phyloP scores from a whole-genome alignment of 2,797 vertebrate species.

The Anguilla obscura region DNA sequence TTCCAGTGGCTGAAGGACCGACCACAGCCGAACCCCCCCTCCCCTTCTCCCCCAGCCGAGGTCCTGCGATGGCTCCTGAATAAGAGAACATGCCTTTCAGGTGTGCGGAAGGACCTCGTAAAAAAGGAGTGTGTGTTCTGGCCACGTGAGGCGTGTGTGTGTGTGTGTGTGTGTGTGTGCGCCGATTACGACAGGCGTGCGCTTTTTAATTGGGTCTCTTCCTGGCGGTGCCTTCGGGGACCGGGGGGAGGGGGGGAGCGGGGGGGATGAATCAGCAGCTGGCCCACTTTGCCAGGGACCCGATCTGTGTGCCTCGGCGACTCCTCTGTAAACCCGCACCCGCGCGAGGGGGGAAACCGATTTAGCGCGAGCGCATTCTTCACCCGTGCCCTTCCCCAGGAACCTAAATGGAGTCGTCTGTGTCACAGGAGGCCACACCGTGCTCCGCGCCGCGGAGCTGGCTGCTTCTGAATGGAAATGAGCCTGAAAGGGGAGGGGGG shows the following conservation, averaged over 20 bases:
- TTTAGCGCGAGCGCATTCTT: slow-evolving; percentile 2
- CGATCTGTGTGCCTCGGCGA: slow-evolving; percentile 65
- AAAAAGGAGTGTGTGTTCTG: slow-evolving; percentile 59
- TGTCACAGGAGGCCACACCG: not conserved
- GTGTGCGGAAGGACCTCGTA: slow-evolving; percentile 44
- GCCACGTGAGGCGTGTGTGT: slow-evolving; percentile 58
- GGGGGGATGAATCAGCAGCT: slow-evolving; percentile 68
- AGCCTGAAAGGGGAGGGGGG: slow-evolving; percentile 1
- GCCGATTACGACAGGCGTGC: slow-evolving; percentile 66
- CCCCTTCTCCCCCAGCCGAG: not conserved
- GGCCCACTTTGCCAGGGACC: slow-evolving; percentile 67
- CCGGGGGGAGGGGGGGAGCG: slow-evolving; percentile 29
- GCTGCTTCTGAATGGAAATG: slow-evolving; percentile 38
- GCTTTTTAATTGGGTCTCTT: slow-evolving; percentile 70
- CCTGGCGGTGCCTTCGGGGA: slow-evolving; percentile 67
- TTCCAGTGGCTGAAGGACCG: not conserved
- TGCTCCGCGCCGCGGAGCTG: slow-evolving; percentile 12
- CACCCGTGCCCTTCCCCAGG: slow-evolving; percentile 12
- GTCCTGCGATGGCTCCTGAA: slow-evolving; percentile 32
- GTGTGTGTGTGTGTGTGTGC: slow-evolving; percentile 24
- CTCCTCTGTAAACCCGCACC: slow-evolving; percentile 74
- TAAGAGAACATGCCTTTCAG: slow-evolving; percentile 48
- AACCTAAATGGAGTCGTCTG: slow-evolving; percentile 39
- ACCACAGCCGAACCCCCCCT: not conserved
- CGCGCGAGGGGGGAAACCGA: slow-evolving; percentile 49